These are phyloP conservation scores for Tyto alba DNA, from an alignment of 2,113 vertebrate species.

Conservation along the genomic window DNA sequence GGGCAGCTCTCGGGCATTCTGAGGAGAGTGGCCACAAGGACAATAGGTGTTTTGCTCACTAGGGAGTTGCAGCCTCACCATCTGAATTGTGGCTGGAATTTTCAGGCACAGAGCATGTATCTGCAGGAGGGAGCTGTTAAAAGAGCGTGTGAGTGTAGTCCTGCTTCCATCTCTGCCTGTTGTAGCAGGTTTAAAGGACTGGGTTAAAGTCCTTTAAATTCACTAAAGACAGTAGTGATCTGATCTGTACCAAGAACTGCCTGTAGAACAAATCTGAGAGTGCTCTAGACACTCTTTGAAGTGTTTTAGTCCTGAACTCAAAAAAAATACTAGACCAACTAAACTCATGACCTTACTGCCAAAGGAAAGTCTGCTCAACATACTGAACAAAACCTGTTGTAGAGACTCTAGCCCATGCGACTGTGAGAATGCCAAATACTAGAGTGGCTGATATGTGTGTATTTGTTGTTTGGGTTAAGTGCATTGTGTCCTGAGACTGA, in stretches of 20 bases:
- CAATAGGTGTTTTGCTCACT: slow-evolving; percentile 31
- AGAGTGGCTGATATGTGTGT: background rate
- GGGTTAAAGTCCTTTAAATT: slow-evolving; percentile 1
- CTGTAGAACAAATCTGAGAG: background rate
- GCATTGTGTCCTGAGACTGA: background rate
- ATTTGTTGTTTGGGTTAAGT: slow-evolving; percentile 17
- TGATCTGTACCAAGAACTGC: slow-evolving; percentile 51
- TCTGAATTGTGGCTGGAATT: slow-evolving; percentile 26
- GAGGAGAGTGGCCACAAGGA: background rate
- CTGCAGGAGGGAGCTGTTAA: slow-evolving; percentile 22
- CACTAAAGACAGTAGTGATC: background rate
- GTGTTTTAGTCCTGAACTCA: slow-evolving; percentile 38
- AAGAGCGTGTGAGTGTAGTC: slow-evolving; percentile 40
- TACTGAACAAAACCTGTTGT: background rate
- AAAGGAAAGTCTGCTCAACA: slow-evolving; percentile 44
- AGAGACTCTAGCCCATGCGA: background rate
- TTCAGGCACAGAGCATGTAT: background rate
- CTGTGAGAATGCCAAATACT: slow-evolving; percentile 14
- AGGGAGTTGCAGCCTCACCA: slow-evolving; percentile 13
- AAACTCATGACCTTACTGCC: slow-evolving; percentile 49
- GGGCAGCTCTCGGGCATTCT: background rate
- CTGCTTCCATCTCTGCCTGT: slow-evolving; percentile 48
- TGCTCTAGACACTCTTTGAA: slow-evolving; percentile 17
- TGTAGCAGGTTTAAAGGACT: slow-evolving; percentile 26
- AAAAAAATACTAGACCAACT: background rate